Conservation (phyloP, 1,140 invertebrate genomes). For the Ooceraea biroi region DNA sequence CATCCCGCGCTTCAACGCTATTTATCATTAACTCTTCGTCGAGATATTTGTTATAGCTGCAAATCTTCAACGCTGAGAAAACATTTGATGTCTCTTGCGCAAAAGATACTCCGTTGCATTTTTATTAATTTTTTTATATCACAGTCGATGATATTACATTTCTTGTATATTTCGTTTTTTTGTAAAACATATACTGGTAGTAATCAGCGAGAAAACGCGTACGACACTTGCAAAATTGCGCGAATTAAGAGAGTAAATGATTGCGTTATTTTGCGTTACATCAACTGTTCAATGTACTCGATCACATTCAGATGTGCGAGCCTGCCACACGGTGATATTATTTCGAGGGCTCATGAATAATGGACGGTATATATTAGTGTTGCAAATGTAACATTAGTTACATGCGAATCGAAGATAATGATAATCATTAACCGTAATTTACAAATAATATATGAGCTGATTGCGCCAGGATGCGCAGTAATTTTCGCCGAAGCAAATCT, state of each 20-base stretch:
- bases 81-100: neutral
- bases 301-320: slow-evolving; percentile 42
- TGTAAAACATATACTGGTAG: neutral
- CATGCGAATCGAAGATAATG: slow-evolving; percentile 58
- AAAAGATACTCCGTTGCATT: neutral
- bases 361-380: slow-evolving; percentile 51
- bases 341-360: slow-evolving; percentile 55
- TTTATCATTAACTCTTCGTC: neutral
- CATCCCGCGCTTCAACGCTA: slow-evolving; percentile 1
- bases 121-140: neutral
- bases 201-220: neutral
- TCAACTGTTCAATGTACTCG: slow-evolving; percentile 19
- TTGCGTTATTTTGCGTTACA: slow-evolving; percentile 44
- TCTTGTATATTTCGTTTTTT: neutral
- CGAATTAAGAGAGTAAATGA: slow-evolving; percentile 44
- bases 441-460: slow-evolving; percentile 61
- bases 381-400: slow-evolving; percentile 64
- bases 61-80: neutral
- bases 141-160: neutral
- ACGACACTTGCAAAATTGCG: neutral
- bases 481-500: slow-evolving; percentile 50
- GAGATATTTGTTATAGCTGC: neutral
- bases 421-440: slow-evolving; percentile 63
- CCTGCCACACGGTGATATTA: slow-evolving; percentile 20
- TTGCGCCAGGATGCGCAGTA: slow-evolving; percentile 50